Evolutionary conservation across 2,113 vertebrate genomes (phyloP).

Genomic region (Microcebus jonahi): DNA sequence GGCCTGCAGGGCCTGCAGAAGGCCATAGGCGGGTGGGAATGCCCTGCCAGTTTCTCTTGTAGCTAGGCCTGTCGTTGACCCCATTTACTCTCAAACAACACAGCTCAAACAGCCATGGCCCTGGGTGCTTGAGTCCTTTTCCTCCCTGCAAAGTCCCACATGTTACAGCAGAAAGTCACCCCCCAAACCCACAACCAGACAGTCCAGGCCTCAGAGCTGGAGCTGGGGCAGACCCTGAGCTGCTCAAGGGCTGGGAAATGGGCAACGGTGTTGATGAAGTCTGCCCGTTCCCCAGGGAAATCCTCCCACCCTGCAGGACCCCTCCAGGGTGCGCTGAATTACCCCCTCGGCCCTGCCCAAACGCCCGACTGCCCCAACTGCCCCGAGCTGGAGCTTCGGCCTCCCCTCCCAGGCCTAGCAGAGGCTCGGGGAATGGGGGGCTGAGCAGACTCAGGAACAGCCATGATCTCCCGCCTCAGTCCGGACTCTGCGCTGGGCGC

Average conservation of each 20-base stretch:
- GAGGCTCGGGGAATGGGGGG: too few relatives aligned
- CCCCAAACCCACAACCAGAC: too few relatives aligned
- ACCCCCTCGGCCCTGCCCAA: too few relatives aligned
- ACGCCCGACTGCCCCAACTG: fast-evolving
- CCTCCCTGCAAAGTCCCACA: neutral
- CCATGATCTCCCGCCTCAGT: neutral
- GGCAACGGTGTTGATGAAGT: neutral
- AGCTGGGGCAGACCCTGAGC: neutral
- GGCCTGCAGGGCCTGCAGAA: neutral
- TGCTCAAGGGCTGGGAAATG: neutral
- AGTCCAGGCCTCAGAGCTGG: neutral
- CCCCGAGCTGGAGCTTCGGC: neutral
- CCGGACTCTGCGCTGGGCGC: neutral
- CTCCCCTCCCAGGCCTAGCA: neutral
- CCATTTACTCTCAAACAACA: neutral
- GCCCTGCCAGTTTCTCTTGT: fast-evolving
- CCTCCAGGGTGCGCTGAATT: neutral
- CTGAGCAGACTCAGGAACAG: neutral
- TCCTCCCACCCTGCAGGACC: neutral
- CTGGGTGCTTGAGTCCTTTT: neutral
- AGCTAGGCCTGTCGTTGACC: neutral
- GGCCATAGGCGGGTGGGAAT: fast-evolving
- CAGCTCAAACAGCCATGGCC: neutral
- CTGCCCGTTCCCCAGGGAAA: neutral
- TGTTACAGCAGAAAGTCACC: neutral